Conservation (phyloP, 2,113 vertebrate species). For the Gopherus flavomarginatus region DNA sequence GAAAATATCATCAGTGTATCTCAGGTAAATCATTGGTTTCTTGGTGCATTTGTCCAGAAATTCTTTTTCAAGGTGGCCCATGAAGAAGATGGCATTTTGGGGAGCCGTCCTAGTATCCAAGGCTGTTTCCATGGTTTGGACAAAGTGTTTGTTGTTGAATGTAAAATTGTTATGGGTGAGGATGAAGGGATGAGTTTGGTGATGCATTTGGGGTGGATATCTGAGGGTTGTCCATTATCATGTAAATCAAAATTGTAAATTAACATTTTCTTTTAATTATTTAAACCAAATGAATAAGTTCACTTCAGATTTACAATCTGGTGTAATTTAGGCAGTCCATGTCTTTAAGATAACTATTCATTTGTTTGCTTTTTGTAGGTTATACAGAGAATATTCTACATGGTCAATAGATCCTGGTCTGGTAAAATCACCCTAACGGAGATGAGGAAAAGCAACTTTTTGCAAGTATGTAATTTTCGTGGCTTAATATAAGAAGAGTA, state of each 20-base stretch:
- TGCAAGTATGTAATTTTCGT: conserved; percentile 84
- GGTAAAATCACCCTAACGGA: conserved; percentile 94
- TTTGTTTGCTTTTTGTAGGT: conserved; percentile 82
- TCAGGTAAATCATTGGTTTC: background rate
- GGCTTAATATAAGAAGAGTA: background rate
- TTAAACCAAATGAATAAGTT: background rate
- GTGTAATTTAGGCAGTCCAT: background rate
- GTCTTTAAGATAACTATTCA: background rate
- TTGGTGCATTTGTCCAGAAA: background rate
- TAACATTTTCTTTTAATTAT: background rate
- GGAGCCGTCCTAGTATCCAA: background rate
- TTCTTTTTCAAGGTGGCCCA: background rate
- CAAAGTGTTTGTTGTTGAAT: background rate
- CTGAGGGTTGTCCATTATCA: background rate
- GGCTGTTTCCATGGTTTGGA: background rate
- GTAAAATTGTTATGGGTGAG: background rate
- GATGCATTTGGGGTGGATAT: background rate
- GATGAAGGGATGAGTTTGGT: background rate
- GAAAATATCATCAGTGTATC: background rate
- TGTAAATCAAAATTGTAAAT: background rate
- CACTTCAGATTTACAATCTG: background rate
- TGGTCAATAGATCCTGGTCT: conserved; percentile 98
- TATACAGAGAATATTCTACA: conserved; percentile 98
- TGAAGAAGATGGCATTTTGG: background rate
- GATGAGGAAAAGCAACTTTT: conserved; percentile 97